Evolutionary conservation across 2,113 vertebrate genomes (phyloP), one percentile per base, ranked within the genome.

Genomic region (Entosphenus tridentatus): DNA sequence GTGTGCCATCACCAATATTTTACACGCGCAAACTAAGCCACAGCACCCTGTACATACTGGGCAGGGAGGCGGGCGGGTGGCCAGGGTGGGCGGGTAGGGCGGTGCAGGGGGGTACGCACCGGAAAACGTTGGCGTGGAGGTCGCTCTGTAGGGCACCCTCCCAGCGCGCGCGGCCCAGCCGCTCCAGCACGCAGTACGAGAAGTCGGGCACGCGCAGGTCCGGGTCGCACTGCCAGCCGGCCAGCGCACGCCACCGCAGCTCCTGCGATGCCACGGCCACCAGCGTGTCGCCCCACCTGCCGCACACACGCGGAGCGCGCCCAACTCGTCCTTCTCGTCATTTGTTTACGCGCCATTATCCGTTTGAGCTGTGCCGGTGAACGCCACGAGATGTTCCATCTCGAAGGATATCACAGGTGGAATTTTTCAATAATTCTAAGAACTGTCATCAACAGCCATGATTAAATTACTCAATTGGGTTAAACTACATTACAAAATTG

Each of bases 91-190:
- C 39, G 39, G 39, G 39, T 39, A 39, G 39, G 39, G 39, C 39
- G 39, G 39, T 21, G 39, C 39, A 39, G 39, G 39, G 39, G 39
- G 5, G 39, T 39, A 70, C 81, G 71, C 79, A 96, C 93, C 84
- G 93, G 81, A 92, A 95, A 57, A 79, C 78, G 1, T 71, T 76
- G 39, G 73, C 80, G 73, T 92, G 89, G 57, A 98, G 82, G 72
- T 96, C 88, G 57, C 84, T 84, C 73, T 98, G 93, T 2, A 98
- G 82, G 75, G 96, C 90, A 3, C 93, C 92, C 72, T 96, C 89
- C 90, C 90, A 96, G 54, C 92, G 80, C 1, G 85, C 86, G 59
- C 92, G 81, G 16, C 88, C 92, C 56, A 98, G 74, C 8, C 87
- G 80, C 73, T 98, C 92, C 80, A 98, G 54, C n/a, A 96, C 83